These are phyloP conservation scores for Limnephilus lunatus DNA, from an alignment of 2,888 invertebrate species.

Conservation along the genomic window DNA sequence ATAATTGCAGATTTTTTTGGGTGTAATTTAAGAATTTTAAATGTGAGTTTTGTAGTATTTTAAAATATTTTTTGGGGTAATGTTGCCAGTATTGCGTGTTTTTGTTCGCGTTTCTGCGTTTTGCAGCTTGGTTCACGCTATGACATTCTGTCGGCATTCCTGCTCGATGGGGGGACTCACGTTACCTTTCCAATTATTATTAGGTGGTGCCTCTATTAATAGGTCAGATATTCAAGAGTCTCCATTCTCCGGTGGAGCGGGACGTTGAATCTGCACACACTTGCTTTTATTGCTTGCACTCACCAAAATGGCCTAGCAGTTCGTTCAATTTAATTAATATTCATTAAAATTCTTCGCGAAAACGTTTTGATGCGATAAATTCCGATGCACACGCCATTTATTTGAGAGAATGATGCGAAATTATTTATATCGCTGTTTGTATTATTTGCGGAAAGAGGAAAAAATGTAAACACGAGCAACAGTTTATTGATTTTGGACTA, in stretches of 20 bases:
- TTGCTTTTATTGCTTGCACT: constrained; percentile 45
- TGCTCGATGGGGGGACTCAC: constrained; percentile 73
- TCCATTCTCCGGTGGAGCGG: constrained; percentile 56
- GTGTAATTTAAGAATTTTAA: background rate
- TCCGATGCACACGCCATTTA: constrained; percentile 2
- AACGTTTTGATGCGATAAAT: constrained; percentile 32
- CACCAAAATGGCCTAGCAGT: constrained; percentile 12
- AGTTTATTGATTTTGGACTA: background rate
- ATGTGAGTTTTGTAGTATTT: background rate
- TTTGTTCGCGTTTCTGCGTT: constrained; percentile 31
- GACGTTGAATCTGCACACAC: constrained; percentile 37
- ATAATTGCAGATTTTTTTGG: background rate
- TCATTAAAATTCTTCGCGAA: background rate
- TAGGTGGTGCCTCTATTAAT: constrained; percentile 75
- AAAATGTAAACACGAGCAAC: background rate
- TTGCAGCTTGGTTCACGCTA: constrained; percentile 62
- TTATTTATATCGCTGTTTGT: background rate
- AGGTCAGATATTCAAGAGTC: constrained; percentile 73
- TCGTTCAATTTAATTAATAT: constrained; percentile 13
- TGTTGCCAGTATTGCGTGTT: constrained; percentile 50
- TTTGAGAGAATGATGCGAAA: constrained; percentile 4
- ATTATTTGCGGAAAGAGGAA: background rate
- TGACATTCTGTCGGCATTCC: constrained; percentile 72
- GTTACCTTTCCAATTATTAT: constrained; percentile 78
- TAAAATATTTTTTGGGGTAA: background rate